phyloP scores from a whole-genome alignment of 2,888 invertebrate genomes.

The Drosophila vallismaia region DNA sequence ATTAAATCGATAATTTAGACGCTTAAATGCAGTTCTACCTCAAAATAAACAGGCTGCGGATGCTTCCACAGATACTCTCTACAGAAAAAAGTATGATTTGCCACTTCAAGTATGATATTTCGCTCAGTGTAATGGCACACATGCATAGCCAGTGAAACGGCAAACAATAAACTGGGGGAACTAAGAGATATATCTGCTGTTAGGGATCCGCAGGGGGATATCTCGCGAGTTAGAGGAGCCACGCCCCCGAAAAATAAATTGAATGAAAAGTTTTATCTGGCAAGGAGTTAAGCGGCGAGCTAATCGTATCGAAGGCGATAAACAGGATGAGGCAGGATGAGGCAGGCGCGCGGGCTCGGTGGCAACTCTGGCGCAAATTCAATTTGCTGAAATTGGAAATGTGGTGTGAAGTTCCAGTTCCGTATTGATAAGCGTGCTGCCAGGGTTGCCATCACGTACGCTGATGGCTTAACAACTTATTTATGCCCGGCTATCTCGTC shows the following conservation, averaged over 20 bases:
- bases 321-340: constrained; percentile 20
- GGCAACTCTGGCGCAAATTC: constrained; percentile 65
- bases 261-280: constrained; percentile 47
- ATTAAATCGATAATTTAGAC: no score
- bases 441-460: constrained; percentile 72
- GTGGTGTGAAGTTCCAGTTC: constrained; percentile 53
- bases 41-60: no score
- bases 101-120: background rate
- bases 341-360: background rate
- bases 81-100: background rate
- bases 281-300: constrained; percentile 64
- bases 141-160: background rate
- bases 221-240: constrained; percentile 3
- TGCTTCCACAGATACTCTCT: no score
- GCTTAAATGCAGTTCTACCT: no score
- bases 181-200: constrained; percentile 8
- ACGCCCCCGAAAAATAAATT: constrained; percentile 24
- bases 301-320: constrained; percentile 60
- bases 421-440: constrained; percentile 39
- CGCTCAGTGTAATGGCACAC: background rate
- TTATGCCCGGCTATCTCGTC: constrained; percentile 67
- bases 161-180: constrained; percentile 27
- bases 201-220: constrained; percentile 3
- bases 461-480: constrained; percentile 77
- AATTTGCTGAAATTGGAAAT: constrained; percentile 72